phyloP scores from a whole-genome alignment of 2,797 vertebrate genomes.

The Orestias chungarensis region DNA sequence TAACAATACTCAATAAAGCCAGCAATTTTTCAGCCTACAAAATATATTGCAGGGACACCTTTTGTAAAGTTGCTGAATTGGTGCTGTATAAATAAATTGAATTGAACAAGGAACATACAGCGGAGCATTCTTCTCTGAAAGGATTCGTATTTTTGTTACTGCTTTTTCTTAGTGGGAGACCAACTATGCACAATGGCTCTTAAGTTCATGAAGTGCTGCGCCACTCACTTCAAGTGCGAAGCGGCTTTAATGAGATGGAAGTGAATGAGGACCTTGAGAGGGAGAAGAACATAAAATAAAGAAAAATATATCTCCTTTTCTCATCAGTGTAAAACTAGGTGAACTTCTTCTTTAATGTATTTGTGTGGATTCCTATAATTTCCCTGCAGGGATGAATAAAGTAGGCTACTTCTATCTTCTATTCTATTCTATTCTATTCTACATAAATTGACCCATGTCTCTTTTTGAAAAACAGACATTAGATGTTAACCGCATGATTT shows the following conservation, averaged over 20 bases:
- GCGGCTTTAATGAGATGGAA: slow-evolving; percentile 66
- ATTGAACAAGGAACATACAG: background rate
- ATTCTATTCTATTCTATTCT: too few species aligned
- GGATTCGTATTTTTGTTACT: too few species aligned
- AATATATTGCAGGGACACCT: background rate
- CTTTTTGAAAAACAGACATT: background rate
- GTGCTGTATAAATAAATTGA: background rate
- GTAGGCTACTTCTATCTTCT: too few species aligned
- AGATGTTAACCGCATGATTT: slow-evolving; percentile 19
- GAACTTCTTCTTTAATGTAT: slow-evolving; percentile 10
- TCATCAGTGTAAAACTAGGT: slow-evolving; percentile 46
- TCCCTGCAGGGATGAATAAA: too few species aligned
- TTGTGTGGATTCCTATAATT: background rate
- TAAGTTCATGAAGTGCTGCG: slow-evolving; percentile 44
- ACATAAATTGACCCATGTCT: background rate
- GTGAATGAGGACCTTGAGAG: slow-evolving; percentile 50
- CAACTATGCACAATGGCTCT: slow-evolving; percentile 38
- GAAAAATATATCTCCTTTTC: slow-evolving; percentile 31
- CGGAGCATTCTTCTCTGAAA: background rate
- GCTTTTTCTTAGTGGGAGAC: slow-evolving; percentile 36
- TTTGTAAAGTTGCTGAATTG: background rate
- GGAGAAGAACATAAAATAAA: background rate
- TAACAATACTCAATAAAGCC: background rate
- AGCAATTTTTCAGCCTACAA: background rate
- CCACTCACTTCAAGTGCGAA: slow-evolving; percentile 58